Percentiles rank a stretch among this genome's conserved stretches.
Evolutionary conservation across 2,113 vertebrate genomes (phyloP).

Genomic region (Microcebus jonahi): DNA sequence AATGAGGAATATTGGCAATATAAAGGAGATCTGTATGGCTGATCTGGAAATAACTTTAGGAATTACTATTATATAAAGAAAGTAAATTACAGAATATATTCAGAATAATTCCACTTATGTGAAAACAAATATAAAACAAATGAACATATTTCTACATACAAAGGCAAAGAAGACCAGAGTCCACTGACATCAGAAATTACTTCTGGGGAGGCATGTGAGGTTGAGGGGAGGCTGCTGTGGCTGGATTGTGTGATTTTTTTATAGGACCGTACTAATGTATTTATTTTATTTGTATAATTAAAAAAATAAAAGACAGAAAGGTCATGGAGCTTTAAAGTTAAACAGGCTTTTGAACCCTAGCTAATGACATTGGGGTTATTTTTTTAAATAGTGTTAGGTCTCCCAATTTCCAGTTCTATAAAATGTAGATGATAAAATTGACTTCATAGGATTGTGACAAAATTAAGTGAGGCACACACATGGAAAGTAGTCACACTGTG

Average conservation of each 20-base stretch:
- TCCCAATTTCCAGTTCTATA: not conserved
- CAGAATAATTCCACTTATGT: not conserved
- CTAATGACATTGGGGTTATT: not conserved
- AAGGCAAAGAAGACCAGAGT: not conserved
- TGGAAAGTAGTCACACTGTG: not conserved
- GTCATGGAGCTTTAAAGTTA: not conserved
- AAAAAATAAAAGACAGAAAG: not conserved
- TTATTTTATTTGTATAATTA: not conserved
- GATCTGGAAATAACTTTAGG: not conserved
- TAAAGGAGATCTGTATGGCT: not conserved
- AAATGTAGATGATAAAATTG: not conserved
- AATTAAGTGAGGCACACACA: not conserved
- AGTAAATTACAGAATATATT: not conserved
- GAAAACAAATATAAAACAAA: not conserved
- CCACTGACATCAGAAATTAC: not conserved
- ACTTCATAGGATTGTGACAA: not conserved
- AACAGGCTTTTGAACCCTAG: slow-evolving; percentile 11
- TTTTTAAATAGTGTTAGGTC: not conserved
- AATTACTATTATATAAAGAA: not conserved
- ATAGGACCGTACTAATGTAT: not conserved
- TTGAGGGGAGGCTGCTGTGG: not conserved
- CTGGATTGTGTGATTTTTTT: not conserved
- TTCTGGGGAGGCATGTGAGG: not conserved
- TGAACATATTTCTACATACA: not conserved
- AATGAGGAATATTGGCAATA: not conserved